Evolutionary conservation across 2,888 invertebrate species (phyloP), one percentile per base, ranked within the genome.

Genomic region (Syrista parreyssii): DNA sequence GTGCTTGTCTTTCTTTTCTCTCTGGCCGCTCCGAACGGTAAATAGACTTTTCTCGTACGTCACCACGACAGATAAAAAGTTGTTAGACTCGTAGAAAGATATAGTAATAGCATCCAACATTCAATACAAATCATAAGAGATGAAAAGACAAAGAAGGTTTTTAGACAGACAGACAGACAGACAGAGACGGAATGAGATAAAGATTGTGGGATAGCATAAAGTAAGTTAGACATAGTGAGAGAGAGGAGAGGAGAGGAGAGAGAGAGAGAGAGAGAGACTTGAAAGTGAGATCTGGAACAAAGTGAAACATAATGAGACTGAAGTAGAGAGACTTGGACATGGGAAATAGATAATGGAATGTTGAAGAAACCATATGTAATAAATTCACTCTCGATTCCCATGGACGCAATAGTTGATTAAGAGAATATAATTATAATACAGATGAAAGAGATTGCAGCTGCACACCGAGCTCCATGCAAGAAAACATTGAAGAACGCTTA

Each of bases 381-480:
- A 77, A 76, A 76, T 76, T 31, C 80, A 79, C 75, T 79, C 55
- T 55, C 23, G 55, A 55, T 55, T 55, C 55, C 55, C 55, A 33
- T 71, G 31, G 71, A 33, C 15, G 32, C 31, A 71, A 71, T 71
- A 71, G 55, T 55, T 55, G 55, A 55, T 55, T 55, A 55, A 55
- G 55, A 55, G 55, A 71, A 71, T 71, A 71, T 71, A 71, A 71
- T 69, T 76, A 81, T 77, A 84, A 83, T 75, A 82, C 77, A 82
- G 71, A 79, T 75, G 75, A 76, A 88, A 89, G 87, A 89, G 88
- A 89, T 83, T 90, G 90, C 88, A 88, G 91, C 91, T 90, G 91
- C 89, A 91, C 91, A 91, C 90, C 87, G 91, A 91, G 91, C 89
- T 89, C 88, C 91, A 91, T 91, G 91, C 91, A 91, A 88, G 86